Evolutionary conservation across 2,113 vertebrate genomes (phyloP).

Genomic region (Nannobrachium achirus): DNA sequence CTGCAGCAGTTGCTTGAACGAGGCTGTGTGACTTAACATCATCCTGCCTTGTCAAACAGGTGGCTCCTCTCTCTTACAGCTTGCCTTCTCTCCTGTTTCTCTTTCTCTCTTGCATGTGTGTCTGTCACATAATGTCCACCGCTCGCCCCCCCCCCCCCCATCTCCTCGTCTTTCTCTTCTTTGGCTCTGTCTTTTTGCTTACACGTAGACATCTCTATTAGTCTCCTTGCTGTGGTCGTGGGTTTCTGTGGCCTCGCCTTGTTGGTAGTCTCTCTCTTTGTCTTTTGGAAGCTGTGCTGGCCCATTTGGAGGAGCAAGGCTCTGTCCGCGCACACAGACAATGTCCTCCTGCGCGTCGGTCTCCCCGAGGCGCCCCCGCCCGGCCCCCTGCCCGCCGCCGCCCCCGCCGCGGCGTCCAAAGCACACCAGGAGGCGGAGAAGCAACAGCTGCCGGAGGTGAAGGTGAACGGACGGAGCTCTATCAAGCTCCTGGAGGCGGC

Average conservation of each 20-base stretch:
- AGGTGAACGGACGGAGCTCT: slow-evolving; percentile 83
- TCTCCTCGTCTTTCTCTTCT: slow-evolving; percentile 26
- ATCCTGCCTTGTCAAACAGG: slow-evolving; percentile 50
- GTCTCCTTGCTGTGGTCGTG: slow-evolving; percentile 95
- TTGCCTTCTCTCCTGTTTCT: slow-evolving; percentile 69
- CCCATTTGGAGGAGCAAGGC: slow-evolving; percentile 96
- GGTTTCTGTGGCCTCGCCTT: slow-evolving; percentile 96
- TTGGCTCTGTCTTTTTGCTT: slow-evolving; percentile 54
- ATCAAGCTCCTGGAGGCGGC: slow-evolving; percentile 88
- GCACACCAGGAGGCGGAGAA: slow-evolving; percentile 80
- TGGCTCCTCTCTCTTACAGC: slow-evolving; percentile 74
- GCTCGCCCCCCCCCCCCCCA: neutral
- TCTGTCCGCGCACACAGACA: slow-evolving; percentile 74
- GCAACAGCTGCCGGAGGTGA: slow-evolving; percentile 78
- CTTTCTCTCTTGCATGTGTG: slow-evolving; percentile 74
- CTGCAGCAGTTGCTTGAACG: slow-evolving; percentile 11
- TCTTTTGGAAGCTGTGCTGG: slow-evolving; percentile 99
- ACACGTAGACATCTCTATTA: slow-evolving; percentile 94
- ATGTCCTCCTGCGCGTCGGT: slow-evolving; percentile 79
- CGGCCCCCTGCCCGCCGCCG: slow-evolving; percentile 42
- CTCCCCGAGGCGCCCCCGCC: slow-evolving; percentile 77
- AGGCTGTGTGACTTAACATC: slow-evolving; percentile 35
- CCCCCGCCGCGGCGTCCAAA: slow-evolving; percentile 32
- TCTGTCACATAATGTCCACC: slow-evolving; percentile 69
- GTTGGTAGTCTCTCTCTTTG: slow-evolving; percentile 95